Conservation (phyloP, 2,113 vertebrate species). For the Equus quagga region DNA sequence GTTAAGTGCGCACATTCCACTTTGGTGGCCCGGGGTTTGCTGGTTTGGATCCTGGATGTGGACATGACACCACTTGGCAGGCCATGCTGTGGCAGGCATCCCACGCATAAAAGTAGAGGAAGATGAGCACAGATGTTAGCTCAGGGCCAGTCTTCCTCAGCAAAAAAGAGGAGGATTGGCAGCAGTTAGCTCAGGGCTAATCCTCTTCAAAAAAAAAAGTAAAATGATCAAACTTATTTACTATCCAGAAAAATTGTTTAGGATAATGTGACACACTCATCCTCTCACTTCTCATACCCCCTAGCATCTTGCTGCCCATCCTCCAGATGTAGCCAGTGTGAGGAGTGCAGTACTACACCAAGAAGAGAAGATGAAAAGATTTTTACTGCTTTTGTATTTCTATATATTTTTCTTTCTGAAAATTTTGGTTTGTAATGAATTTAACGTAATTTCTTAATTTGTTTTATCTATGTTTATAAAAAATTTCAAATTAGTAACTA, state of each 20-base stretch:
- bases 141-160: no score
- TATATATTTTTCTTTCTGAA: background rate
- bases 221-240: constrained; percentile 1
- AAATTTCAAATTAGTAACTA: background rate
- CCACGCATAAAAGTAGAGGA: no score
- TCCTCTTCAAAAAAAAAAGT: background rate
- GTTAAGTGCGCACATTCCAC: no score
- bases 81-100: no score
- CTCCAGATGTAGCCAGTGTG: background rate
- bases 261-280: background rate
- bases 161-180: no score
- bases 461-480: background rate
- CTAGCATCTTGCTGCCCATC: background rate
- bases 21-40: no score
- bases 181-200: no score
- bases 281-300: background rate
- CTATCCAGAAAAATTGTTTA: background rate
- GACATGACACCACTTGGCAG: no score
- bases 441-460: background rate
- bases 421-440: background rate
- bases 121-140: no score
- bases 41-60: no score
- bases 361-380: background rate
- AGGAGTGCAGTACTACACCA: background rate
- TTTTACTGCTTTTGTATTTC: background rate